Conservation (phyloP, 2,888 invertebrate genomes). For the Pantelozetes paolii region DNA sequence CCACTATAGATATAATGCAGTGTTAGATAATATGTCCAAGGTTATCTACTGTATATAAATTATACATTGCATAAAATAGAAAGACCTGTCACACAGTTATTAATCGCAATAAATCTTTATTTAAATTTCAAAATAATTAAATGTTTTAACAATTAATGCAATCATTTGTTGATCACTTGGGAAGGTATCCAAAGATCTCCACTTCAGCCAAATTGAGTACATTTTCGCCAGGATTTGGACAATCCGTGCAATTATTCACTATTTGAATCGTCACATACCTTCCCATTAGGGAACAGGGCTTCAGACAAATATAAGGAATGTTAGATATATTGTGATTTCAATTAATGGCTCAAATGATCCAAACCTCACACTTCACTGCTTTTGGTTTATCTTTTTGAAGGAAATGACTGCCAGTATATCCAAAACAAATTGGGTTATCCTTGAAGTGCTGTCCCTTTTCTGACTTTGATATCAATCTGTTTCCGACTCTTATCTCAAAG, state of each 20-base stretch:
- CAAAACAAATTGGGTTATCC: conserved; percentile 8
- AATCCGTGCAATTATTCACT: conserved; percentile 45
- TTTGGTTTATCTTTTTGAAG: conserved; percentile 44
- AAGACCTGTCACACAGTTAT: no score
- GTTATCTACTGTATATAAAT: no score
- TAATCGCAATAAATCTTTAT: conserved; percentile 64
- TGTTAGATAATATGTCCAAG: no score
- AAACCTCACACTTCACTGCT: conserved; percentile 44
- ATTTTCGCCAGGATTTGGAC: conserved; percentile 45
- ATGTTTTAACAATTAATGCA: conserved; percentile 74
- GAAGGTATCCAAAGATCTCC: conserved; percentile 44
- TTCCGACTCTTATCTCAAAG: conserved; percentile 46
- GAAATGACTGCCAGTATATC: not conserved
- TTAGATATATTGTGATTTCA: not conserved
- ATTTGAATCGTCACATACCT: conserved; percentile 47
- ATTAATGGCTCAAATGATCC: not conserved
- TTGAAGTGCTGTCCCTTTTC: conserved; percentile 1
- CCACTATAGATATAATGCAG: no score
- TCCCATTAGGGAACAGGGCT: conserved; percentile 46
- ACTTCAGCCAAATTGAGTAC: conserved; percentile 47
- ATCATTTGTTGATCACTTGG: conserved; percentile 82
- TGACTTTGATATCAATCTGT: conserved; percentile 41
- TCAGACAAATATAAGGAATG: conserved; percentile 7
- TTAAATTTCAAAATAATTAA: conserved; percentile 81
- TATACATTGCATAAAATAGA: no score